Base-by-base conservation (phyloP, 2,888 invertebrate genomes). In the Ctenicera cuprea region DNA sequence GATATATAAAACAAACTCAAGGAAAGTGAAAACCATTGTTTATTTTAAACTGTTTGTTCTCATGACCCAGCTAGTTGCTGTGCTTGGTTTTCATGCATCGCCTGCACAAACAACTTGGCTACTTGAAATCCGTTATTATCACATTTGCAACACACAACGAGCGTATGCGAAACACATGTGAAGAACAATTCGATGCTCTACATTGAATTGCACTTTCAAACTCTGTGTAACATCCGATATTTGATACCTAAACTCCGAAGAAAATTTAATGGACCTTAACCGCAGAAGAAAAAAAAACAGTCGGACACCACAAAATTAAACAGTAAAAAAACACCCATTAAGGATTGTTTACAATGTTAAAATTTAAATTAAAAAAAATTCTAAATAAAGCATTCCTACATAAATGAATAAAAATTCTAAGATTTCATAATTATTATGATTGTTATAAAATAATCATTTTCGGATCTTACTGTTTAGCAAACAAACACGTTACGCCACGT, bases 21-120 rank as follows among this genome's bases (percentile, higher is more conserved):
- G 85, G 85, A 86, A 85, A 86, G 85, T 85, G 86, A 85, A 86
- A 86, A 84, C 85, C 78, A 85, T 85, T 85, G 84, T 85, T 83
- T 84, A 79, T 79, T 81, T 81, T 81, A 81, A 82, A 80, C 76
- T 80, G 79, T 80, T 79, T 77, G 78, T 78, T 80, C 79, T 79
- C 79, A 78, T 80, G 80, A 80, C 80, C 80, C 78, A 80, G 76
- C 80, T 79, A 71, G 74, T 76, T 76, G 76, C 76, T 69, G 76
- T 79, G 79, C 78, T 78, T 77, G 76, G 77, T 79, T 81, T 81
- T 80, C 82, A 82, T 81, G 82, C 82, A 80, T 80, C 79, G 79
- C 75, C 79, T 79, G 80, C 80, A 76, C 76, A 78, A 78, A 78
- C 76, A 75, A 78, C 76, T 57, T 75, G 59, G 43, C 64, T 70